These are phyloP conservation scores for Meiosimyza platycephala DNA, from an alignment of 2,888 invertebrate genomes.

Conservation along the genomic window DNA sequence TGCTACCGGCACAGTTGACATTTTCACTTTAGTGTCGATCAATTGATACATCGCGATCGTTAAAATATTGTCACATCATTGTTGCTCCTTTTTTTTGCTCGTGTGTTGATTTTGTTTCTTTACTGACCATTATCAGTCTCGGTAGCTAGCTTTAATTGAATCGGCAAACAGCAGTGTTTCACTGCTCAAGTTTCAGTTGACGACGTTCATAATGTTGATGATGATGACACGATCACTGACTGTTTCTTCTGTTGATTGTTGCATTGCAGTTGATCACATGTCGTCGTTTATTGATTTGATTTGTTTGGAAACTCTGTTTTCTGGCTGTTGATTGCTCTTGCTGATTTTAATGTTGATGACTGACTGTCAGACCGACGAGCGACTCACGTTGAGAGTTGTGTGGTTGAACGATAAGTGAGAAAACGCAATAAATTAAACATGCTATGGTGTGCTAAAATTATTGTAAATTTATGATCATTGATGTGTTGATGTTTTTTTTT, in stretches of 20 bases:
- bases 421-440: slow-evolving; percentile 46
- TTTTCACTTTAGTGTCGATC: slow-evolving; percentile 33
- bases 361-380: not conserved
- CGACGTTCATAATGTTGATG: not conserved
- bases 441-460: slow-evolving; percentile 4
- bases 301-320: slow-evolving; percentile 17
- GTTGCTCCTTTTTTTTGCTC: slow-evolving; percentile 38
- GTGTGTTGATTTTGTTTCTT: slow-evolving; percentile 36
- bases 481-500: too few relatives aligned
- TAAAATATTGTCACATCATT: slow-evolving; percentile 53
- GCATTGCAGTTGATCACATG: not conserved
- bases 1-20: slow-evolving; percentile 9
- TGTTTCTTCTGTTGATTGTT: not conserved
- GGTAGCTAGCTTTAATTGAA: slow-evolving; percentile 26
- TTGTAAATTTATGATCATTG: slow-evolving; percentile 18
- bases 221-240: not conserved
- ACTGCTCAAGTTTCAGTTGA: too few relatives aligned
- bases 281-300: slow-evolving; percentile 10
- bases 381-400: not conserved
- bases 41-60: slow-evolving; percentile 50
- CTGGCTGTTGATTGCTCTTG: not conserved
- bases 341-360: not conserved
- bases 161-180: not conserved
- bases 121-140: not conserved
- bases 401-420: slow-evolving; percentile 38